Percentiles rank a stretch among this genome's conserved stretches.
These are phyloP conservation scores for Tortricodes alternella DNA, from an alignment of 2,888 invertebrate genomes.

Conservation along the genomic window DNA sequence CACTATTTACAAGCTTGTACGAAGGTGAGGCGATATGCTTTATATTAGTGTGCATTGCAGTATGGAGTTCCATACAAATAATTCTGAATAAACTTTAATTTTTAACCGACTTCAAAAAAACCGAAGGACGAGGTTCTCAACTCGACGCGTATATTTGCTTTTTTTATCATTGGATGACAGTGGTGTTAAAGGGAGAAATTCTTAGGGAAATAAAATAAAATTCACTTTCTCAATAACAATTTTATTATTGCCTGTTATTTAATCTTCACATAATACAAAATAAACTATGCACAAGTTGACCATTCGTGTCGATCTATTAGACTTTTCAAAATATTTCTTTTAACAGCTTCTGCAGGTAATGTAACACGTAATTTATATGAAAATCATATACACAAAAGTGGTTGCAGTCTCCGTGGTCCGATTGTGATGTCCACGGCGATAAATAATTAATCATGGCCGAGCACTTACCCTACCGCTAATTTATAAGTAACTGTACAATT, in stretches of 20 bases:
- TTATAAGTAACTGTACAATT: conserved; percentile 70
- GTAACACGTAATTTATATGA: conserved; percentile 55
- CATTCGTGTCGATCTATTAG: conserved; percentile 69
- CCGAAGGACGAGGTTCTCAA: too few relatives aligned
- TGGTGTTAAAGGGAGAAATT: not conserved
- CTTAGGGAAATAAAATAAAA: conserved; percentile 35
- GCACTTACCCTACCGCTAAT: conserved; percentile 60
- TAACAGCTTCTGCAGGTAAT: conserved; percentile 44
- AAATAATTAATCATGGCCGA: conserved; percentile 64
- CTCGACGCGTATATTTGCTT: not conserved
- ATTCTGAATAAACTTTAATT: too few relatives aligned
- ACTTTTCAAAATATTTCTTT: conserved; percentile 68
- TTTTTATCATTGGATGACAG: conserved; percentile 17
- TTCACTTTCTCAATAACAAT: conserved; percentile 80
- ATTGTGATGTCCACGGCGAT: conserved; percentile 65
- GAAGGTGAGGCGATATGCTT: too few relatives aligned
- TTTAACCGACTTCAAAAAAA: too few relatives aligned
- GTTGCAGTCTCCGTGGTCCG: conserved; percentile 49
- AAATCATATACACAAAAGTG: conserved; percentile 61
- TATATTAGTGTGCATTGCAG: too few relatives aligned
- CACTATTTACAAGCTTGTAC: too few relatives aligned
- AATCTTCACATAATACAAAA: conserved; percentile 87
- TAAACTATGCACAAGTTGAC: conserved; percentile 86
- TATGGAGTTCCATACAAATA: too few relatives aligned
- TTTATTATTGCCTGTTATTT: conserved; percentile 85